Percentiles rank a stretch among this genome's conserved stretches.
Conservation (phyloP, 2,888 invertebrate genomes). For the Tortricodes alternella region DNA sequence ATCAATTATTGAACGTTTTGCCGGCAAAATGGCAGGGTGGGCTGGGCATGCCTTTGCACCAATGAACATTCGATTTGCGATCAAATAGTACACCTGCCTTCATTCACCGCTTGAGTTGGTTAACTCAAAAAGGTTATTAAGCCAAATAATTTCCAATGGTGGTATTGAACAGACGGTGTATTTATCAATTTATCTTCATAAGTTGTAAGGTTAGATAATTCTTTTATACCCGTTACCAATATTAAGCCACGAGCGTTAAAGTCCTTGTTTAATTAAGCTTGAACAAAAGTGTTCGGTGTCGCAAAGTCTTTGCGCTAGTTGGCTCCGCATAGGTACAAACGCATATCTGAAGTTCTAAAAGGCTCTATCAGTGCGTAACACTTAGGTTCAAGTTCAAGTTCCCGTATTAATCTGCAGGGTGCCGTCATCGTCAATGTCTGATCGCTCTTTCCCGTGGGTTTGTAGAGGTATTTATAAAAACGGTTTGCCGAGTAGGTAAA, state of each 20-base stretch:
- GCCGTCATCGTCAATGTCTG: no score
- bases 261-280: slow-evolving; percentile 11
- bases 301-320: slow-evolving; percentile 4
- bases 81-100: background rate
- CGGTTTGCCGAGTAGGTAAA: no score
- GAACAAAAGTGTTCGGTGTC: slow-evolving; percentile 15
- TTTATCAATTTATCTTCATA: background rate
- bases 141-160: background rate
- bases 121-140: slow-evolving; percentile 2
- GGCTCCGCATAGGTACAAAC: no score
- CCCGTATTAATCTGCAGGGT: no score
- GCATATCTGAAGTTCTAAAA: no score
- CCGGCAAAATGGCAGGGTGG: background rate
- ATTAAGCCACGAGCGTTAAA: no score
- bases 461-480: no score
- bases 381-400: no score
- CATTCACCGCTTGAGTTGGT: background rate
- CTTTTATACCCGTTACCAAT: no score
- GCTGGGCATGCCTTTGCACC: background rate
- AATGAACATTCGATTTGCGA: slow-evolving; percentile 1
- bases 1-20: background rate
- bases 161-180: background rate
- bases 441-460: no score
- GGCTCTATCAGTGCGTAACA: no score
- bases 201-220: background rate